Evolutionary conservation across 1,140 invertebrate genomes (phyloP).

Genomic region (Drosophila lacertosa): DNA sequence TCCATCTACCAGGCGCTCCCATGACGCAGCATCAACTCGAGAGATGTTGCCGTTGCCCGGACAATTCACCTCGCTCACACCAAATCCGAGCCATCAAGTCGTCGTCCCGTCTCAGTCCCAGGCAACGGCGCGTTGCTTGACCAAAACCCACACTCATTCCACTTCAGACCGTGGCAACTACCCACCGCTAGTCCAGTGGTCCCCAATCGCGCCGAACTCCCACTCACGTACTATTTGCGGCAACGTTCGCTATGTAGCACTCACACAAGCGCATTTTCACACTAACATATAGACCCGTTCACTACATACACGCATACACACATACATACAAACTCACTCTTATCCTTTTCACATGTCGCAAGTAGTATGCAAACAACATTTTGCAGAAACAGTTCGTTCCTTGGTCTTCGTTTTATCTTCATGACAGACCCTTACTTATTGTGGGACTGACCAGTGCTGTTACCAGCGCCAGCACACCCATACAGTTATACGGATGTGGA

Average conservation of each 20-base stretch:
- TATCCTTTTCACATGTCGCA: slow-evolving; percentile 83
- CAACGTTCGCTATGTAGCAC: slow-evolving; percentile 71
- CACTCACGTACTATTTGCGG: slow-evolving; percentile 79
- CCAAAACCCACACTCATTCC: slow-evolving; percentile 46
- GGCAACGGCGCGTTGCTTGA: slow-evolving; percentile 72
- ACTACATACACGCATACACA: slow-evolving; percentile 5
- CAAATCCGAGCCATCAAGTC: slow-evolving; percentile 70
- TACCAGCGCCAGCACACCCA: slow-evolving; percentile 50
- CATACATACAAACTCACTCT: slow-evolving; percentile 52
- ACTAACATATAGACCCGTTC: slow-evolving; percentile 10
- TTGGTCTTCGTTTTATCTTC: slow-evolving; percentile 84
- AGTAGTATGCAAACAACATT: slow-evolving; percentile 84
- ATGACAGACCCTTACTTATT: slow-evolving; percentile 83
- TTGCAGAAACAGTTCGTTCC: slow-evolving; percentile 84
- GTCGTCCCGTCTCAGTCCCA: slow-evolving; percentile 68
- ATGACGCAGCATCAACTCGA: slow-evolving; percentile 62
- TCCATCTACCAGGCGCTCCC: slow-evolving; percentile 57
- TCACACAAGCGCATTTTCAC: slow-evolving; percentile 43
- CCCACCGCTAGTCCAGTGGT: slow-evolving; percentile 76
- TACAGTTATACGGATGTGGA: slow-evolving; percentile 39
- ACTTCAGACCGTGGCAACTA: slow-evolving; percentile 67
- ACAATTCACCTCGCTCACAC: slow-evolving; percentile 51
- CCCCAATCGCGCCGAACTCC: slow-evolving; percentile 78
- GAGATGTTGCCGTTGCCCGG: slow-evolving; percentile 67
- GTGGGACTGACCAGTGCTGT: slow-evolving; percentile 73